Conservation (phyloP, 35 echinoderm and acorn worm species). For the Apostichopus californicus region DNA sequence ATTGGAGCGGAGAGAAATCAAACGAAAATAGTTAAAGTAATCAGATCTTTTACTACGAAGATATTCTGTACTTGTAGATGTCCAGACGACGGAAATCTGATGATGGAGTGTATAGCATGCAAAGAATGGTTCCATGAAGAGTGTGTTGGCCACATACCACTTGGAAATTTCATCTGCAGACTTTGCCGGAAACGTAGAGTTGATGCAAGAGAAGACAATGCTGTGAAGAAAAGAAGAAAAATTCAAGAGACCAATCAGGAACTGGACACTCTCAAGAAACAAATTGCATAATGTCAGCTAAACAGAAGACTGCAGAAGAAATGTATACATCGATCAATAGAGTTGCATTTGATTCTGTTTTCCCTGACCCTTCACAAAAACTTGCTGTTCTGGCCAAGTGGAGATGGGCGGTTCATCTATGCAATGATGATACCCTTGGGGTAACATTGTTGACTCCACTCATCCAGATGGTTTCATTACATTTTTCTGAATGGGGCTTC, state of each 20-base stretch:
- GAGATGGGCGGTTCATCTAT: too few species aligned
- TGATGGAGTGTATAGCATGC: neutral
- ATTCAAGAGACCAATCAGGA: neutral
- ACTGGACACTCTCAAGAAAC: neutral
- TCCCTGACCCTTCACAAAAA: neutral
- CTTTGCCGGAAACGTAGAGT: neutral
- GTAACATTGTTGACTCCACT: neutral
- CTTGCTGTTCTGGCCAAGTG: too few species aligned
- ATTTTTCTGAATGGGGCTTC: neutral
- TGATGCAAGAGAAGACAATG: neutral
- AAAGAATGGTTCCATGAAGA: slow-evolving; percentile 4
- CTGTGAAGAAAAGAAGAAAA: slow-evolving; percentile 4
- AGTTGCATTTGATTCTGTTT: neutral
- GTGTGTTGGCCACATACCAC: slow-evolving; percentile 1
- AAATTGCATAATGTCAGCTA: neutral
- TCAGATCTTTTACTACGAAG: neutral
- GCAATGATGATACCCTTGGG: neutral
- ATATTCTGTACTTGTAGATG: neutral
- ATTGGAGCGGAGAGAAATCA: neutral
- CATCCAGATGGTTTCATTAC: slow-evolving; percentile 11
- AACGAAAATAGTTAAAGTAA: neutral
- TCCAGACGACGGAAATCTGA: neutral
- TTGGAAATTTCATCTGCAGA: neutral
- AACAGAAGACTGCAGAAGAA: neutral
- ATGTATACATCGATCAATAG: neutral